These are phyloP conservation scores for Drosophila anomalipes DNA, from an alignment of 2,888 invertebrate species.

Conservation along the genomic window DNA sequence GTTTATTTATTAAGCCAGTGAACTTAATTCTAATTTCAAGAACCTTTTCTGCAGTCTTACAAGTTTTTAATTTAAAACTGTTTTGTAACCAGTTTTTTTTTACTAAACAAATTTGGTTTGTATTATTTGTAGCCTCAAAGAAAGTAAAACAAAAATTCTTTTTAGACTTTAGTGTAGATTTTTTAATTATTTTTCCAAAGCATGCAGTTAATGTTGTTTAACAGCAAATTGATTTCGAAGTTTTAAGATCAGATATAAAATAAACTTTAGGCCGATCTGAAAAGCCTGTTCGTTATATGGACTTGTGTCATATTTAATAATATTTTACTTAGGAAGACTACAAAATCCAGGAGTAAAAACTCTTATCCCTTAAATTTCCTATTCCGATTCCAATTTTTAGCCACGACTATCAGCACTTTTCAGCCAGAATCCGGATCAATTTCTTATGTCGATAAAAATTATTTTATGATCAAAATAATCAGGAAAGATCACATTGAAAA, in stretches of 20 bases:
- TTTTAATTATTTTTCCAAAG: background rate
- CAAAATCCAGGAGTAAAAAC: background rate
- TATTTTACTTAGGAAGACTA: background rate
- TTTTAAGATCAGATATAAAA: background rate
- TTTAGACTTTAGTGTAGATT: background rate
- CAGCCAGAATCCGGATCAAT: background rate
- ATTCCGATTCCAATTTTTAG: background rate
- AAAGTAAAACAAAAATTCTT: background rate
- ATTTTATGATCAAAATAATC: fast-evolving
- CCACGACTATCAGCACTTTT: background rate
- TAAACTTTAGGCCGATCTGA: background rate
- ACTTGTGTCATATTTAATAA: background rate
- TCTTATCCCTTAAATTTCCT: background rate
- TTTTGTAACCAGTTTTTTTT: background rate
- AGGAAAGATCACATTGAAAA: background rate
- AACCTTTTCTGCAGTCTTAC: background rate
- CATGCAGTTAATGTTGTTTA: too few relatives aligned
- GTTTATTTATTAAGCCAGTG: background rate
- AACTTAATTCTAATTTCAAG: background rate
- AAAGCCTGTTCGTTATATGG: background rate
- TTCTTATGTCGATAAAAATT: background rate
- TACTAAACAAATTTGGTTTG: background rate
- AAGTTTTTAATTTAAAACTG: background rate
- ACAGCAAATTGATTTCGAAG: background rate
- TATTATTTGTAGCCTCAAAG: background rate